These are phyloP conservation scores for Simalia tracyae DNA, from an alignment of 2,797 vertebrate species.

Conservation along the genomic window DNA sequence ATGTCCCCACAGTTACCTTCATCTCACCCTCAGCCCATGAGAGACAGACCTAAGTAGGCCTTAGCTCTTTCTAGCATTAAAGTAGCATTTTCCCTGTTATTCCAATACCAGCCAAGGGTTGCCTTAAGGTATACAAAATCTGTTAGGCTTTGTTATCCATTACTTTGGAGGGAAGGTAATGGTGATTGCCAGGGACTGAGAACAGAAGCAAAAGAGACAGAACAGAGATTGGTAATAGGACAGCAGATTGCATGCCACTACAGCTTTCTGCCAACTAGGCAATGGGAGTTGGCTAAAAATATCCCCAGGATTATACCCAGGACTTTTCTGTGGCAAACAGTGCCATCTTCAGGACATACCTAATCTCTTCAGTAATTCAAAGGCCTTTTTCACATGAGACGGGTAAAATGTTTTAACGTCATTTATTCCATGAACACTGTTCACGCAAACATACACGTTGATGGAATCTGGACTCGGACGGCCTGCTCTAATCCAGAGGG, in stretches of 20 bases:
- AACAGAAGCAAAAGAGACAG: background rate
- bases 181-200: background rate
- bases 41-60: background rate
- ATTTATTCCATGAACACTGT: background rate
- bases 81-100: background rate
- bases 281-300: background rate
- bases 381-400: background rate
- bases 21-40: background rate
- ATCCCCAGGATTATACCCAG: background rate
- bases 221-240: background rate
- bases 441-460: background rate
- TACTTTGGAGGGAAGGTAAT: background rate
- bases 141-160: background rate
- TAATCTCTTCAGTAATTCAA: conserved; percentile 1
- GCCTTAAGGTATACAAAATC: background rate
- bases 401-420: background rate
- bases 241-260: background rate
- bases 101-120: background rate
- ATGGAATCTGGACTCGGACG: background rate
- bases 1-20: background rate
- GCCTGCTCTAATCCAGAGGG: background rate
- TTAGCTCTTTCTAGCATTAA: background rate
- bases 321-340: conserved; percentile 51
- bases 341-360: conserved; percentile 63
- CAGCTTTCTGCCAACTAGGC: background rate